Evolutionary conservation across 2,888 invertebrate genomes (phyloP), one percentile per base, ranked within the genome.

Genomic region (Ochropleura leucogaster): DNA sequence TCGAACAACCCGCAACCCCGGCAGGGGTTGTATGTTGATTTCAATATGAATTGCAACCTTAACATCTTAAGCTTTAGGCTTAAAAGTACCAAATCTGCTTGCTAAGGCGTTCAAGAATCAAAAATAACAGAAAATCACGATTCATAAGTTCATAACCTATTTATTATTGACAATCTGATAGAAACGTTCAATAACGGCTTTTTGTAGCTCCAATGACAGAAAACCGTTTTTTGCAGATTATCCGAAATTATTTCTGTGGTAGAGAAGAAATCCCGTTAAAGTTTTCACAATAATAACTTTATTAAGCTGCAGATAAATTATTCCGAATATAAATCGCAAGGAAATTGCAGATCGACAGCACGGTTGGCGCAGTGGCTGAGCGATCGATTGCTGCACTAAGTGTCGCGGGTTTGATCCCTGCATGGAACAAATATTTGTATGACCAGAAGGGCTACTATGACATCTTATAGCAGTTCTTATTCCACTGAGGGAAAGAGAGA

Each of bases 131-230:
- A 40, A 16, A 46, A 62, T 51, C 77, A 57, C 77, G 59, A 70
- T 59, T 64, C 40, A 8, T 47, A 63, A 51, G 68, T 59, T 64
- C 40, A 8, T 47, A 63, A 51, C 67, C 51, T 67, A 67, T 82
- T 82, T 76, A 64, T 70, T 69, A 53, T 55, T 68, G 59, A 18
- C 76, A 63, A 59, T 77, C 40, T 64, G 44, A 80, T 47, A 68
- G 57, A 53, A 55, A 60, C 20, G 18, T 1, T 18, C 12, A 53
- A 10, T 77, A 77, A 80, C 77, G 82, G 77, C 3, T 67, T 49
- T 46, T 12, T 20, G 20, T 30, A 69, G 51, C 30, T 49, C 44
- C 46, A 44, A 49, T 42, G 20, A 18, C 40, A 82, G 40, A 16
- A 14, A 71, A 60, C 42, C 46, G 51, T 60, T 51, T 74, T 81